Percentiles rank a stretch among this genome's conserved stretches.
phyloP scores from a whole-genome alignment of 2,113 vertebrate species.

The Otolemur garnettii region DNA sequence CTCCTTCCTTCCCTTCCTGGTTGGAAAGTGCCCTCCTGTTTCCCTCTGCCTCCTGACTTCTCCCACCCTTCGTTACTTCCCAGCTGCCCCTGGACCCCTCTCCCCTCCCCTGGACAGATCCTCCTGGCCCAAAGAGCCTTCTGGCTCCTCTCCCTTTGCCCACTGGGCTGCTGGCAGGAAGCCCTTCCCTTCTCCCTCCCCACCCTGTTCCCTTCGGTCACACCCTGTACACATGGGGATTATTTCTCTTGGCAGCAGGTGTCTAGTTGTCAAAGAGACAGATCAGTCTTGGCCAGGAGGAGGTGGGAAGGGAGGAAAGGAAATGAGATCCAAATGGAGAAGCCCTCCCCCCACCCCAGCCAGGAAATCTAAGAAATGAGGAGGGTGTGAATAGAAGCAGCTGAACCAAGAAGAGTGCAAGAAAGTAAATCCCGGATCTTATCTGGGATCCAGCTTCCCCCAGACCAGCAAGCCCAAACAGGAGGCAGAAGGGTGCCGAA shows the following conservation, averaged over 20 bases:
- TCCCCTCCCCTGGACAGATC: not conserved
- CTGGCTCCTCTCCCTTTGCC: not conserved
- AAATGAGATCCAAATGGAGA: constrained; percentile 70
- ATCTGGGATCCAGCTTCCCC: not conserved
- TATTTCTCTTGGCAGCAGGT: constrained; percentile 81
- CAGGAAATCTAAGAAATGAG: constrained; percentile 21
- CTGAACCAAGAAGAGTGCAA: not conserved
- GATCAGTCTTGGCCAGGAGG: constrained; percentile 62
- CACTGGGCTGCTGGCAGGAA: constrained; percentile 66
- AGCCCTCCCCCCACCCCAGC: not conserved
- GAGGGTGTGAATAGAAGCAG: not conserved
- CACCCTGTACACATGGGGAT: constrained; percentile 65
- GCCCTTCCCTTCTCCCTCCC: constrained; percentile 65
- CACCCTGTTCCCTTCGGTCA: constrained; percentile 67
- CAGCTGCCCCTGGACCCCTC: not conserved
- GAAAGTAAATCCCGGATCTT: not conserved
- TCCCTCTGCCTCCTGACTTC: not conserved
- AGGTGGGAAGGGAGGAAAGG: constrained; percentile 60
- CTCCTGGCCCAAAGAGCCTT: not conserved
- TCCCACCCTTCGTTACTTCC: not conserved
- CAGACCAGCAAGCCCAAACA: not conserved
- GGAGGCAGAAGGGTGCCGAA: not conserved
- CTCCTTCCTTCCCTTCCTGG: not conserved
- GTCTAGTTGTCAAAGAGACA: constrained; percentile 69
- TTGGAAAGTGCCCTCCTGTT: not conserved